Base-by-base conservation (phyloP, 2,797 vertebrate genomes). In the Epinephelus coioides region DNA sequence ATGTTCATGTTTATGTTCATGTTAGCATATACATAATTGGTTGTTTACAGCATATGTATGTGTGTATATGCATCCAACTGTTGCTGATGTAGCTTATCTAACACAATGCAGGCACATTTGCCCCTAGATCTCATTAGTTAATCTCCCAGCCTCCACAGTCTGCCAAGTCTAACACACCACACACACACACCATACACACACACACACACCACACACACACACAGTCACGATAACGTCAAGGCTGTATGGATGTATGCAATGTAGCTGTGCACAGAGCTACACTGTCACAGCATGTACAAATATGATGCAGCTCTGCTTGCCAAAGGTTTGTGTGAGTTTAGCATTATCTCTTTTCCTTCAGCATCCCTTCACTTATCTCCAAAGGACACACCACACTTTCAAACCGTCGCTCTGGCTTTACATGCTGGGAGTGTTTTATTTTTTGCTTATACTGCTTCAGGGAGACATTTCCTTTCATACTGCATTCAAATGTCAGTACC, bases 71-170 rank as follows among this genome's bases (percentile, higher is more conserved):
- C 53, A 54, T 3, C 59, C 59, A 51, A 49, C 55, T 80, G 76
- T 57, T 23, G 73, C 34, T 57, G 53, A 69, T 51, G 30, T 71
- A 66, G 68, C 51, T 83, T 82, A 91, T 86, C 83, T 73, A 50
- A 70, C 38, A 51, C 57, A 70, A 66, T 69, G 63, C 76, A 83
- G 71, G 34, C 69, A 64, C 66, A 66, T 80, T 71, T 67, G 12
- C 75, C 62, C 63, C 40, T 38, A 38, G 34, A 75, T 68, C 71
- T 57, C 53, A 73, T 81, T 62, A 80, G 57, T 72, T 50, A 65
- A 65, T 72, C 69, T 77, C 57, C 76, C 54, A 56, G 61, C 59
- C 66, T 61, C 23, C 62, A 62, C 3, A 34, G 23, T 47, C 46
- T 78, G 73, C 68, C 72, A 76, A 49, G 2, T 72, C 54, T 19